Conservation (phyloP, 1,140 invertebrate species). For the Charaxes varanes region DNA sequence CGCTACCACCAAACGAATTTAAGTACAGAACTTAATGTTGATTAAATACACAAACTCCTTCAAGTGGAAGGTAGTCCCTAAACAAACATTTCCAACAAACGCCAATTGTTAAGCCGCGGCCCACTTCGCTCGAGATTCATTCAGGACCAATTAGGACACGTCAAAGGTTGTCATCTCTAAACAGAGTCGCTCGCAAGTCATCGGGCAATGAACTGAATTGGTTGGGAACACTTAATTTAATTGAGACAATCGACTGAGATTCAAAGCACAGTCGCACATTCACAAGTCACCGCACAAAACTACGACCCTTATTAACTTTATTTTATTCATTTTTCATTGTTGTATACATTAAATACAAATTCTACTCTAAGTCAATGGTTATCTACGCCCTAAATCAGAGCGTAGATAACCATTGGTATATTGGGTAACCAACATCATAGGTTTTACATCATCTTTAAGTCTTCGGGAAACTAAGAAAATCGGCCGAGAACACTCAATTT, state of each 20-base stretch:
- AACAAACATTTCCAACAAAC: constrained; percentile 10
- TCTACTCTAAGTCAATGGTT: no score
- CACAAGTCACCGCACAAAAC: no score
- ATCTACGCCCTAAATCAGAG: no score
- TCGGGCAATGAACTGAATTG: constrained; percentile 17
- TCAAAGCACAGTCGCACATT: constrained; percentile 7
- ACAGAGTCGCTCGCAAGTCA: constrained; percentile 28
- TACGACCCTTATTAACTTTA: no score
- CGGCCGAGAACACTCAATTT: background rate
- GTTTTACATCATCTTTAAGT: no score
- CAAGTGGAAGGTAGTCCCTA: background rate
- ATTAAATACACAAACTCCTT: background rate
- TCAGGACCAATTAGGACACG: constrained; percentile 40
- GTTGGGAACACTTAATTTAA: constrained; percentile 47
- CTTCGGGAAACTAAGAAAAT: no score
- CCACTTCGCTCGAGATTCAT: constrained; percentile 34
- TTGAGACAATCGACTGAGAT: constrained; percentile 46
- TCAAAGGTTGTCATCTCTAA: constrained; percentile 39
- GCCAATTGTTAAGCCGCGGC: constrained; percentile 11
- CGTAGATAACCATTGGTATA: no score
- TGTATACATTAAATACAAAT: no score
- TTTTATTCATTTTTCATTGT: no score
- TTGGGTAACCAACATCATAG: no score
- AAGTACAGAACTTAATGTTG: no score
- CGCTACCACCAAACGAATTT: no score